A percentile compares a stretch with the other conserved stretches of the same genome.
Evolutionary conservation across 2,888 invertebrate genomes (phyloP).

Genomic region (Pardosa pseudoannulata): DNA sequence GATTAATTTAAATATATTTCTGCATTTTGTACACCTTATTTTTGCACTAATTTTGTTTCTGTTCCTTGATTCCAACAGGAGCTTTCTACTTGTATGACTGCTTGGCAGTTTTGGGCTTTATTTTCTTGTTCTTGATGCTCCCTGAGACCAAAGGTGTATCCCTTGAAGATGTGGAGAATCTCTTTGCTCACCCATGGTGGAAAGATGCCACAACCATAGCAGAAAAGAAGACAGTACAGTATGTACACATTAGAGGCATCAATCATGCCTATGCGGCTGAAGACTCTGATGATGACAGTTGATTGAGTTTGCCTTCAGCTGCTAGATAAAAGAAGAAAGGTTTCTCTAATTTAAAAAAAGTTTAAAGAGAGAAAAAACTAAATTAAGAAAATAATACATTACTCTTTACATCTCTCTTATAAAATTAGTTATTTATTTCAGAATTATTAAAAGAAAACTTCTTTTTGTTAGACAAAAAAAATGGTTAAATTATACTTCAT

Average conservation of each 20-base stretch:
- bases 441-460: too few relatives aligned
- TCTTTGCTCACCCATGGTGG: conserved; percentile 77
- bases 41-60: too few relatives aligned
- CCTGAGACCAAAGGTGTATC: conserved; percentile 80
- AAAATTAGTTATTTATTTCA: too few relatives aligned
- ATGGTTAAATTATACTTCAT: too few relatives aligned
- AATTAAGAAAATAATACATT: too few relatives aligned
- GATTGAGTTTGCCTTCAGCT: not conserved
- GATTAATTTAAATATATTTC: too few relatives aligned
- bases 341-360: too few relatives aligned
- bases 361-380: too few relatives aligned
- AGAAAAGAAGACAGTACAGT: conserved; percentile 78
- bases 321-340: not conserved
- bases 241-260: conserved; percentile 79
- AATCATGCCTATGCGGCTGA: conserved; percentile 76
- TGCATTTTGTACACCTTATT: too few relatives aligned
- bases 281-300: conserved; percentile 65
- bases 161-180: conserved; percentile 79
- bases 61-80: too few relatives aligned
- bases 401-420: too few relatives aligned
- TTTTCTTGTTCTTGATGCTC: conserved; percentile 79
- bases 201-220: conserved; percentile 46
- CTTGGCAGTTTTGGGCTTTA: conserved; percentile 79
- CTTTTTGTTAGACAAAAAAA: too few relatives aligned
- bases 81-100: conserved; percentile 80